phyloP scores from a whole-genome alignment of 1,140 invertebrate species.

The Drosophila auraria region DNA sequence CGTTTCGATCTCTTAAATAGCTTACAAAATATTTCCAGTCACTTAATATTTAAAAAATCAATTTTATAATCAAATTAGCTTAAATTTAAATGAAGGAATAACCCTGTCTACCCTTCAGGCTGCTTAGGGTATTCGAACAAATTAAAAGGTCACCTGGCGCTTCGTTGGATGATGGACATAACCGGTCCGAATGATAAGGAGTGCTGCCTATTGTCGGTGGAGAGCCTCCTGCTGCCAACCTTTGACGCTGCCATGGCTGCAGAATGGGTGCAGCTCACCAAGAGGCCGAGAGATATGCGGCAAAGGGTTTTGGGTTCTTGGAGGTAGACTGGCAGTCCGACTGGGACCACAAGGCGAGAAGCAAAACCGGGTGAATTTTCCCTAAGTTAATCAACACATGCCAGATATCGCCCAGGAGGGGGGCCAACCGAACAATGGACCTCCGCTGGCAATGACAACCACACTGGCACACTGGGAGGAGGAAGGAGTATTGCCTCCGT shows the following conservation, averaged over 20 bases:
- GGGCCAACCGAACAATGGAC: neutral
- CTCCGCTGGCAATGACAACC: neutral
- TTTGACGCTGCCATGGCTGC: neutral
- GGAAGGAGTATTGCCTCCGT: too few relatives aligned
- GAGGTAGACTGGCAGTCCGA: neutral
- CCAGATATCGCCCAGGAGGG: constrained; percentile 4
- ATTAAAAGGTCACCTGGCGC: too few relatives aligned
- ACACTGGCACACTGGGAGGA: too few relatives aligned
- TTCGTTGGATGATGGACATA: too few relatives aligned
- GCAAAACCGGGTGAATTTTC: neutral
- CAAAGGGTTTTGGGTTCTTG: neutral
- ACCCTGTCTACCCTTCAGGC: neutral
- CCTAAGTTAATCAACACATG: constrained; percentile 19
- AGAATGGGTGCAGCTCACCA: neutral
- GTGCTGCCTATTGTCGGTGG: neutral
- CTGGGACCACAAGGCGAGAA: constrained; percentile 6
- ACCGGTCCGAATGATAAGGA: too few relatives aligned
- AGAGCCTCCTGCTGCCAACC: neutral
- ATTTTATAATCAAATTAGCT: too few relatives aligned
- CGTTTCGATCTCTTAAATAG: too few relatives aligned
- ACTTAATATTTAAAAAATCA: too few relatives aligned
- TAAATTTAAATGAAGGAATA: too few relatives aligned
- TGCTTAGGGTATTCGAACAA: neutral
- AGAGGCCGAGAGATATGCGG: constrained; percentile 3
- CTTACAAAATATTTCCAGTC: too few relatives aligned